These are phyloP conservation scores for Macrophya annulata DNA, from an alignment of 2,888 invertebrate species.

Conservation along the genomic window DNA sequence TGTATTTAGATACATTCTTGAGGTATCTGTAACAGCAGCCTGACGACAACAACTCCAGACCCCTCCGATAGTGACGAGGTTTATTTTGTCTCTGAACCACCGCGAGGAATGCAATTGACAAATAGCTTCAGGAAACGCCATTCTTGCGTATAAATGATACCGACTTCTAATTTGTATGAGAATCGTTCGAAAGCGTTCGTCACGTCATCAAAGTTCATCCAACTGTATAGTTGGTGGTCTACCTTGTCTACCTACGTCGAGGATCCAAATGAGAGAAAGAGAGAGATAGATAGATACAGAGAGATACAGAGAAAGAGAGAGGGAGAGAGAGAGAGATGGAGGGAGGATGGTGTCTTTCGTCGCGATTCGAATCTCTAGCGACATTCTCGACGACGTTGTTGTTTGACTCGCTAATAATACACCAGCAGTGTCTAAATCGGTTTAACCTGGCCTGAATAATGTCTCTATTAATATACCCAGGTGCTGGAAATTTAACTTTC, in stretches of 20 bases:
- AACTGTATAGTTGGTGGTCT: slow-evolving; percentile 43
- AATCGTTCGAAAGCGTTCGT: slow-evolving; percentile 32
- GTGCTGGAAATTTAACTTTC: slow-evolving; percentile 49
- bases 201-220: slow-evolving; percentile 44
- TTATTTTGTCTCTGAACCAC: slow-evolving; percentile 46
- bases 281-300: slow-evolving; percentile 36
- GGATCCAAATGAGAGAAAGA: slow-evolving; percentile 59
- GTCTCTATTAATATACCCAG: slow-evolving; percentile 71
- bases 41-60: slow-evolving; percentile 23
- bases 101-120: slow-evolving; percentile 49
- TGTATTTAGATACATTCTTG: slow-evolving; percentile 41
- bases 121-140: slow-evolving; percentile 37
- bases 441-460: slow-evolving; percentile 76
- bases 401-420: slow-evolving; percentile 67
- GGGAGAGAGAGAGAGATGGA: slow-evolving; percentile 35
- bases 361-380: slow-evolving; percentile 55
- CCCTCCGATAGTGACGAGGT: slow-evolving; percentile 19
- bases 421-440: slow-evolving; percentile 72
- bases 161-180: slow-evolving; percentile 48
- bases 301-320: slow-evolving; percentile 63
- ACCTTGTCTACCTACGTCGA: slow-evolving; percentile 30
- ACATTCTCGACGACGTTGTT: slow-evolving; percentile 63
- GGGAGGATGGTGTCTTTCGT: slow-evolving; percentile 58
- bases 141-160: slow-evolving; percentile 49
- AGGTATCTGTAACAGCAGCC: slow-evolving; percentile 48